Evolutionary conservation across 2,888 invertebrate species (phyloP).

Genomic region (Rhabditoides inermis): DNA sequence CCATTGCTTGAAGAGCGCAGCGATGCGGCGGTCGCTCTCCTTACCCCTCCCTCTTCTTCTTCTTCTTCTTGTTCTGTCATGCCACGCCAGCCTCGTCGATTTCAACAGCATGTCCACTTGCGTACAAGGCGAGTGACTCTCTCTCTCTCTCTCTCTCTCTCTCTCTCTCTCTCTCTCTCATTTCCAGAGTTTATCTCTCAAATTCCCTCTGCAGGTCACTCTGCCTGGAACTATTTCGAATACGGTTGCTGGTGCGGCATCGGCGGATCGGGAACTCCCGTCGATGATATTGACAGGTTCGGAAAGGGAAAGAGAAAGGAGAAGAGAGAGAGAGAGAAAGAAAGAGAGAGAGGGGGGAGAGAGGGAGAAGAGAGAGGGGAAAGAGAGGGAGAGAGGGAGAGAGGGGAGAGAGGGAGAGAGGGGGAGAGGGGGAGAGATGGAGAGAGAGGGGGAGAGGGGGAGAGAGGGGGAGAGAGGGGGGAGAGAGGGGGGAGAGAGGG

Average conservation of each 20-base stretch:
- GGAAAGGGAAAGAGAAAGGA: no score
- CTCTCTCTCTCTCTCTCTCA: background rate
- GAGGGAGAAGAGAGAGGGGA: no score
- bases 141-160: background rate
- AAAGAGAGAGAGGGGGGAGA: no score
- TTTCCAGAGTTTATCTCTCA: background rate
- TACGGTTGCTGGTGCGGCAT: no score
- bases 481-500: slow-evolving; percentile 3
- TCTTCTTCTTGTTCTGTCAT: slow-evolving; percentile 6
- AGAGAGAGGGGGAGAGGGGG: slow-evolving; percentile 70
- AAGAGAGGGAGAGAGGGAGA: slow-evolving; percentile 6
- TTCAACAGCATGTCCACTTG: background rate
- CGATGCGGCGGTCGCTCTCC: background rate
- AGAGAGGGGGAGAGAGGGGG: background rate
- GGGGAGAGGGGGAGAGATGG: slow-evolving; percentile 63
- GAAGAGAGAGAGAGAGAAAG: no score
- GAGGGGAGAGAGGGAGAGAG: slow-evolving; percentile 5
- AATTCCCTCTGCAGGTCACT: slow-evolving; percentile 5
- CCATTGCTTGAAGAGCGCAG: no score
- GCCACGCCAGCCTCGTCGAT: slow-evolving; percentile 8
- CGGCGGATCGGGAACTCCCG: no score
- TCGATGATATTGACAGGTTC: no score
- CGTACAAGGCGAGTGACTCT: no score
- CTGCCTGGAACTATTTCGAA: background rate
- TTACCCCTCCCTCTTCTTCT: slow-evolving; percentile 7